A percentile compares a stretch with the other conserved stretches of the same genome.
Evolutionary conservation across 2,797 vertebrate species (phyloP).

Genomic region (Cryptoblepharus egeriae): DNA sequence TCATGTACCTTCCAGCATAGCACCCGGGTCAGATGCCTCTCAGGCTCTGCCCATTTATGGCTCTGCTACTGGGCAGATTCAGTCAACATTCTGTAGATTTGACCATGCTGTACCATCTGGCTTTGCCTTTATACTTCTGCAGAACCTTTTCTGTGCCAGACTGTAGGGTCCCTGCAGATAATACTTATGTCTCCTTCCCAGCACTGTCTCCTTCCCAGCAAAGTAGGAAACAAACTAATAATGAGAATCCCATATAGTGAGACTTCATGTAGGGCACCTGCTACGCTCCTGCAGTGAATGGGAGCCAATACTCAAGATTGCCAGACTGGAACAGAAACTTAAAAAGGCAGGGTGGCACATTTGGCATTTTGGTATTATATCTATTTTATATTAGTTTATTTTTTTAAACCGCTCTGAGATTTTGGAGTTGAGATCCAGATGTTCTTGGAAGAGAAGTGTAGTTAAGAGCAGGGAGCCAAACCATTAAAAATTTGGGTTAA

Average conservation of each 20-base stretch:
- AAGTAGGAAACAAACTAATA: not conserved
- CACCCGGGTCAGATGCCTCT: too few species aligned
- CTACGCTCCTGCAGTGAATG: not conserved
- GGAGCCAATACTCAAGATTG: not conserved
- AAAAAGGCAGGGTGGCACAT: not conserved
- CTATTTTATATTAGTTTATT: not conserved
- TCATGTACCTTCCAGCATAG: not conserved
- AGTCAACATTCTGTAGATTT: constrained; percentile 9
- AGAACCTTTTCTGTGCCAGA: not conserved
- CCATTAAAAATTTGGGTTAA: too few species aligned
- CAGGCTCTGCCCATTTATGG: too few species aligned
- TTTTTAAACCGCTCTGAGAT: not conserved
- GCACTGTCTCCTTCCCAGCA: not conserved
- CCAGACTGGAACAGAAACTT: not conserved
- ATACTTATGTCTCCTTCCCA: not conserved
- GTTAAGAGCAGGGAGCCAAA: not conserved
- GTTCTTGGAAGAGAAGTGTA: not conserved
- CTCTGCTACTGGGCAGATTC: not conserved
- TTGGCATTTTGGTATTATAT: not conserved
- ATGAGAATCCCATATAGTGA: not conserved
- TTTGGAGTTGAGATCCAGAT: not conserved
- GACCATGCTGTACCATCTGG: not conserved
- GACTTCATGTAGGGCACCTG: not conserved
- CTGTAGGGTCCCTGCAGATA: not conserved
- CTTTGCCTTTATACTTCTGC: not conserved